Percentiles rank a stretch among this genome's conserved stretches.
These are phyloP conservation scores for Ormyrus rosae DNA, from an alignment of 2,888 invertebrate genomes.

Conservation along the genomic window DNA sequence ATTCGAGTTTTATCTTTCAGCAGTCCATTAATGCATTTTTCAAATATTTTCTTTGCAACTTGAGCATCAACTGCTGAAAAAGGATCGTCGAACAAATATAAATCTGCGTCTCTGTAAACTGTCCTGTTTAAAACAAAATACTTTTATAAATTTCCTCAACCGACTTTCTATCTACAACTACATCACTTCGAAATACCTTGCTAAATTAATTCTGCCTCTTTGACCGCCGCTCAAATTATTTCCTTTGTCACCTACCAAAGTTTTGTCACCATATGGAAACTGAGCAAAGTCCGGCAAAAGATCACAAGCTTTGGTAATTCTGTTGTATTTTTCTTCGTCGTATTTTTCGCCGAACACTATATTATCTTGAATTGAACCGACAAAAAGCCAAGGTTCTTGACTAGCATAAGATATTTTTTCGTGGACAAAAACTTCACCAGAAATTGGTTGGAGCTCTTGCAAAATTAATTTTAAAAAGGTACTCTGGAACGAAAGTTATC, in stretches of 20 bases:
- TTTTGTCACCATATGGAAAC: conserved; percentile 83
- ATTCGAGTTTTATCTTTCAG: too few species aligned
- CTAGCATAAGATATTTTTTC: conserved; percentile 85
- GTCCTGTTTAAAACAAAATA: too few species aligned
- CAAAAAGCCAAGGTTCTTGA: conserved; percentile 91
- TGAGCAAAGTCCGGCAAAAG: conserved; percentile 77
- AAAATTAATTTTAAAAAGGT: conserved; percentile 83
- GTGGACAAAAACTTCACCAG: conserved; percentile 81
- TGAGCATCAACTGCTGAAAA: too few species aligned
- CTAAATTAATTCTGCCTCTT: too few species aligned
- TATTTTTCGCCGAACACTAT: conserved; percentile 86
- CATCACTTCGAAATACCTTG: too few species aligned
- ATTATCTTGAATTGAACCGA: conserved; percentile 87
- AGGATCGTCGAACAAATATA: too few species aligned
- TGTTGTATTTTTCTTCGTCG: conserved; percentile 79
- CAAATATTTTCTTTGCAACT: too few species aligned
- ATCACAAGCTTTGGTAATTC: conserved; percentile 74
- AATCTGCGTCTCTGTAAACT: too few species aligned
- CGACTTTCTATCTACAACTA: too few species aligned
- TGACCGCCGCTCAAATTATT: too few species aligned
- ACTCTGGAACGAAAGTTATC: conserved; percentile 73
- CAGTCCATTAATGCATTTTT: too few species aligned
- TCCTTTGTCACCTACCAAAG: conserved; percentile 78
- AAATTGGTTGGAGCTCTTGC: conserved; percentile 81
- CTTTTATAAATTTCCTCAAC: too few species aligned